Evolutionary conservation across 2,113 vertebrate genomes (phyloP).

Genomic region (Otis tarda): DNA sequence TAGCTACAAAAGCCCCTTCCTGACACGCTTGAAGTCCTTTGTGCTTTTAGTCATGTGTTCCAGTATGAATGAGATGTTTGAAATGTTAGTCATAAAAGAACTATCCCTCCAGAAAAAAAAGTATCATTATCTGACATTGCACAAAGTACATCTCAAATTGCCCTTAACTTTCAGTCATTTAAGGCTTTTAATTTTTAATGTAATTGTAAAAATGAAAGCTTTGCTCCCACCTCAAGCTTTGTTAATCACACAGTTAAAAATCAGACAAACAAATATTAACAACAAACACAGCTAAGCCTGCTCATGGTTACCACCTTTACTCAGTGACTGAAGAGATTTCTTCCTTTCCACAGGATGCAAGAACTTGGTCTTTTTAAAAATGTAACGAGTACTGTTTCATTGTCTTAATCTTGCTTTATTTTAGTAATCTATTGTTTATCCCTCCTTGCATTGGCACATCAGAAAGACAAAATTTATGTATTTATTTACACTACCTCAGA

Average conservation of each 20-base stretch:
- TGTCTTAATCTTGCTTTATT: neutral
- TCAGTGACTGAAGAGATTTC: neutral
- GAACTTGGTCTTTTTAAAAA: neutral
- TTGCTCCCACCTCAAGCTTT: neutral
- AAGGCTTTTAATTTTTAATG: slow-evolving; percentile 21
- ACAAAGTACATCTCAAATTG: neutral
- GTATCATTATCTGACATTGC: neutral
- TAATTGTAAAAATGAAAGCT: slow-evolving; percentile 46
- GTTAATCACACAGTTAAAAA: neutral
- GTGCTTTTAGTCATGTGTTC: neutral
- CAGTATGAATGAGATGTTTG: neutral
- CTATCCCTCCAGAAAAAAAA: slow-evolving; percentile 5
- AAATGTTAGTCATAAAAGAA: slow-evolving; percentile 22
- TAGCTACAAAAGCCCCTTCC: neutral
- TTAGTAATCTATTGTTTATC: neutral
- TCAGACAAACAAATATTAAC: neutral
- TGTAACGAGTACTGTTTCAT: neutral
- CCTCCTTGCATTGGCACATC: neutral
- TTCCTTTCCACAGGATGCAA: neutral
- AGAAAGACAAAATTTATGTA: neutral
- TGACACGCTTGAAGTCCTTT: neutral
- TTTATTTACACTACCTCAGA: neutral
- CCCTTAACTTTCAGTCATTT: slow-evolving; percentile 20
- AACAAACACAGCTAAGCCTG: neutral
- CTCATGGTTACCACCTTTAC: neutral